A percentile compares a stretch with the other conserved stretches of the same genome.
These are phyloP conservation scores for Choristoneura rosaceana DNA, from an alignment of 2,888 invertebrate species.

Conservation along the genomic window DNA sequence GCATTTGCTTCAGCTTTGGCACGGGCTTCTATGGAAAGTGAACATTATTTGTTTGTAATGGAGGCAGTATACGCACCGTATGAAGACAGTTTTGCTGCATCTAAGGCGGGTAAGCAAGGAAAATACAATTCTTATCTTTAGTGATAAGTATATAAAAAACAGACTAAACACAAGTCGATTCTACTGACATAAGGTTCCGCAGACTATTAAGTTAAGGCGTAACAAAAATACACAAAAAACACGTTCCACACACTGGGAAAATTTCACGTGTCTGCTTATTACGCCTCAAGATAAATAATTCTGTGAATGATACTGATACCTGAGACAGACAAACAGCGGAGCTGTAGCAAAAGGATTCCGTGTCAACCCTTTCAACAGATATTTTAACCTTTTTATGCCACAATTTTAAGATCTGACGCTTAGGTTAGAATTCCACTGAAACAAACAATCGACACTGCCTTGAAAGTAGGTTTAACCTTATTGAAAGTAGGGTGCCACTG, in stretches of 20 bases:
- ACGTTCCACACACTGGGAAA: too few relatives aligned
- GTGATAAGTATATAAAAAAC: not conserved
- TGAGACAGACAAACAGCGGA: too few relatives aligned
- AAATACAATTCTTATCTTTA: not conserved
- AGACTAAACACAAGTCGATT: not conserved
- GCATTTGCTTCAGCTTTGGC: constrained; percentile 73
- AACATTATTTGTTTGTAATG: constrained; percentile 69
- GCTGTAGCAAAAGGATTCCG: too few relatives aligned
- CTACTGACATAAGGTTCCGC: too few relatives aligned
- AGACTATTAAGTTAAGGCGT: too few relatives aligned
- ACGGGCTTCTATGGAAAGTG: constrained; percentile 76
- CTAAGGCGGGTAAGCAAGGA: constrained; percentile 70
- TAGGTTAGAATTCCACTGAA: not conserved
- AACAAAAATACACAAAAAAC: too few relatives aligned
- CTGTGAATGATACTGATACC: too few relatives aligned
- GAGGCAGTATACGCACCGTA: constrained; percentile 64
- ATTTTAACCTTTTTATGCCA: not conserved
- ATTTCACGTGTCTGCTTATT: too few relatives aligned
- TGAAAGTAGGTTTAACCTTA: not conserved
- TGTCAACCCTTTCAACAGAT: too few relatives aligned
- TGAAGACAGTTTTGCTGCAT: constrained; percentile 75
- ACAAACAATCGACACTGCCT: not conserved
- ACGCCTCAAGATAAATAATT: too few relatives aligned
- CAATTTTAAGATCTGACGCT: not conserved
- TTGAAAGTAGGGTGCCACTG: not conserved